Evolutionary conservation across 2,797 vertebrate genomes (phyloP).

Genomic region (Pipistrellus kuhlii): DNA sequence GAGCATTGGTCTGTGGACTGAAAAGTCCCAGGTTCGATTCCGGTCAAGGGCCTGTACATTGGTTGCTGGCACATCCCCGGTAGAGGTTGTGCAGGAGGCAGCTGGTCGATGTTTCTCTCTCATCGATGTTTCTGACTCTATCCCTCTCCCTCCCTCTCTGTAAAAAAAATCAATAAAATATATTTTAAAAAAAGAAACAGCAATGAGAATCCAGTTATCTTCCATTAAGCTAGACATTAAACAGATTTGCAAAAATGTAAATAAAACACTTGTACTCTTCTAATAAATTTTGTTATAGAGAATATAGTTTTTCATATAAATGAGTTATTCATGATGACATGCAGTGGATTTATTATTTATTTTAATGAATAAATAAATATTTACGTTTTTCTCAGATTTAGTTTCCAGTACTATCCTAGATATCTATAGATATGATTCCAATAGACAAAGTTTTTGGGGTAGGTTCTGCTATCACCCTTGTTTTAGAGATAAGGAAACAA

Average conservation of each 20-base stretch:
- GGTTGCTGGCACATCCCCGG: no score
- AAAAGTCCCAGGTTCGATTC: no score
- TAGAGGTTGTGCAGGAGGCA: no score
- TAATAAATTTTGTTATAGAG: not conserved
- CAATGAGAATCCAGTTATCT: not conserved
- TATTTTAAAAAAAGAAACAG: not conserved
- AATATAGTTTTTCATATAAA: constrained; percentile 30
- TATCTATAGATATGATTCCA: not conserved
- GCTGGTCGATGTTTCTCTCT: no score
- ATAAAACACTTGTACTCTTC: not conserved
- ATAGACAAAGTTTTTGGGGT: not conserved
- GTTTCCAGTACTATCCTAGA: not conserved
- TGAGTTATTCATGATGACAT: not conserved
- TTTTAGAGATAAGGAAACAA: constrained; percentile 19
- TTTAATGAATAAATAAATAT: not conserved
- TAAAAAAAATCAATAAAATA: no score
- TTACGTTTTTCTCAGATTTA: not conserved
- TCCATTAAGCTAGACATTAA: not conserved
- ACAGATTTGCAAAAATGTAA: not conserved
- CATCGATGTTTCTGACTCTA: no score
- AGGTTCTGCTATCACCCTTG: not conserved
- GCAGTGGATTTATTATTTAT: constrained; percentile 22
- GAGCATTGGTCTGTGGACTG: no score
- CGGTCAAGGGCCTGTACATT: no score
- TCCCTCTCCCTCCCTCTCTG: no score